These are phyloP conservation scores for Pomacea maculata DNA, from an alignment of 1,140 invertebrate species.

Conservation along the genomic window DNA sequence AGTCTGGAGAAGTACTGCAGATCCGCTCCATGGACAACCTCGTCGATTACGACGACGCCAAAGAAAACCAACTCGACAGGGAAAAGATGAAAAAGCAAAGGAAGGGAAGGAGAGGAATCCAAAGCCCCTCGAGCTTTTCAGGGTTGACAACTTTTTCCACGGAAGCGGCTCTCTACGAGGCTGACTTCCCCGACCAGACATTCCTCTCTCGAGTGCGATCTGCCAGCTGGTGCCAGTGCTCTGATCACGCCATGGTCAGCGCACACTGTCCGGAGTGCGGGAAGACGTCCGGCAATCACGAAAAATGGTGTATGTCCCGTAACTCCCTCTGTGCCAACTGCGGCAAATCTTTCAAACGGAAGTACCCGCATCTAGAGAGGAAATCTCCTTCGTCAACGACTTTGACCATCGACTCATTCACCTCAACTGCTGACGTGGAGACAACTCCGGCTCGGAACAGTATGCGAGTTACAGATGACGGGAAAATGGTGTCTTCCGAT, in stretches of 20 bases:
- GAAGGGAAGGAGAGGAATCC: not conserved
- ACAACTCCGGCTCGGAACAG: no score
- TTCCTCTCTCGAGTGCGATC: conserved; percentile 19
- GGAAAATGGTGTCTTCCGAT: no score
- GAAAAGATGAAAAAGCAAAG: no score
- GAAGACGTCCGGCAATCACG: conserved; percentile 1
- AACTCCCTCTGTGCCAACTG: conserved; percentile 4
- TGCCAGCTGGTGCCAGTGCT: conserved; percentile 24
- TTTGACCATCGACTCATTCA: no score
- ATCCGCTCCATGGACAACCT: no score
- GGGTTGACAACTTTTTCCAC: conserved; percentile 17
- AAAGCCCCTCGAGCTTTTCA: conserved; percentile 8
- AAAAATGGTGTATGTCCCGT: conserved; percentile 20
- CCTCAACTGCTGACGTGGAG: no score
- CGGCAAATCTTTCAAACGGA: conserved; percentile 18
- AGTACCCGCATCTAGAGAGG: conserved; percentile 17
- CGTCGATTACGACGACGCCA: no score
- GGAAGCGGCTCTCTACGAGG: conserved; percentile 13
- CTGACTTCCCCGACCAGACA: not conserved
- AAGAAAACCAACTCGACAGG: no score
- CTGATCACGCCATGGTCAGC: not conserved
- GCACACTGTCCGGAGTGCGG: conserved; percentile 16
- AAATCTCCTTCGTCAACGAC: conserved; percentile 5
- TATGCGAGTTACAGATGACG: no score
- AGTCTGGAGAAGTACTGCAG: not conserved